Evolutionary conservation across 1,140 invertebrate species (phyloP), one percentile per base, ranked within the genome.

Genomic region (Sarcophaga bullata): DNA sequence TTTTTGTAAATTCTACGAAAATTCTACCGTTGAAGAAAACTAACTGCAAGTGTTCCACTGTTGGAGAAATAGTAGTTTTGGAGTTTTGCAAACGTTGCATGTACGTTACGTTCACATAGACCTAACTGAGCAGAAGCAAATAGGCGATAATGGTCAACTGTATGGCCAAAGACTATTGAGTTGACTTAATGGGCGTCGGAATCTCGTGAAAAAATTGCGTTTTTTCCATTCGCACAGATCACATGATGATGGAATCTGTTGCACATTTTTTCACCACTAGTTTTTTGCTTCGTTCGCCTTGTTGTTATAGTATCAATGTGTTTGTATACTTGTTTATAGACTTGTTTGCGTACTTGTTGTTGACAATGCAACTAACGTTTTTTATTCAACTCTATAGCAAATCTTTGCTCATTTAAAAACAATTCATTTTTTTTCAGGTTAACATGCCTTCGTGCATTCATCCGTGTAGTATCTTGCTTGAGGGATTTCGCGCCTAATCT

Each of bases 151-250:
- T 17, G 17, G 17, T 19, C 62, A 58, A 68, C 62, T 8, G 9
- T 25, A 68, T 68, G 62, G 19, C 62, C 62, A 68, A 68, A n/a
- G 62, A 68, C 62, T 25, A 68, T 68, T 68, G 10, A 68, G 62
- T 68, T 68, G 62, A 19, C 62, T 68, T 68, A 19, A 68, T 17
- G n/a, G 62, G 62, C 19, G 62, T 68, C 19, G 17, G 62, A 37
- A 68, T 68, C 0, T 17, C 62, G 62, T 68, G 62, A 68, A 68
- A 68, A 68, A 68, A 68, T 68, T 68, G 62, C 62, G 62, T 68
- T 68, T 68, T 68, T 68, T 68, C 9, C 17, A 19, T 68, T 68
- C n/a, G 9, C 19, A 68, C 62, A 68, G 62, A 68, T 68, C 62
- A 25, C 62, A 68, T 68, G 62, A 19, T 68, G 62, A 19, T 68